Base-by-base conservation (phyloP, 2,113 vertebrate species). In the Rhizomys pruinosus region DNA sequence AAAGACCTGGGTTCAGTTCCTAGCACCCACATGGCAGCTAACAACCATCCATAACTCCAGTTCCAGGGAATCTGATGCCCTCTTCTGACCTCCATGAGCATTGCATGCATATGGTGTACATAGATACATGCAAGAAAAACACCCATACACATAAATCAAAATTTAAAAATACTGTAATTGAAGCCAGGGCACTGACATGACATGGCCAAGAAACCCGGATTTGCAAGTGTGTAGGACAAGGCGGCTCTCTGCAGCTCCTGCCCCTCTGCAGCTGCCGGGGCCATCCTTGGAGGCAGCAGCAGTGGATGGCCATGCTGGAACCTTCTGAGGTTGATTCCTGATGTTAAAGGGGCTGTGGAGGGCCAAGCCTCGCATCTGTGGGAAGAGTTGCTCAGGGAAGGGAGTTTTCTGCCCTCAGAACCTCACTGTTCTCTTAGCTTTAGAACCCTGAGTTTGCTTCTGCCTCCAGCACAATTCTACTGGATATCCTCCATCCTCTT, bases 291-390 rank as follows among this genome's bases (percentile, higher is more conserved):
- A 6, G 7, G 11, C 32, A n/a, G 27, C 42, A 64, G 37, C 47
- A 3, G 13, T 64, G 8, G 12, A 3, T n/a, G 15, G 32, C 23
- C 69, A 8, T 2, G 42, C 7, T 10, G 52, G 3, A 17, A 7
- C 5, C 16, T 20, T 22, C 17, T 27, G 5, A 57, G 25, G 23
- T 9, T 78, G 88, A 57, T 23, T 78, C 78, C 29, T 44, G 52
- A 42, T 15, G 15, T 19, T 61, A 39, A 84, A 55, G 27, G 29
- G 57, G 13, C 34, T 22, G 17, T 32, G 55, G 78, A 66, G n/a
- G 20, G n/a, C 25, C 39, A 11, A 2, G 27, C 15, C 34, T 34
- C 17, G 32, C 6, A 27, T 23, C n/a, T 25, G 34, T 74, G 23
- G 25, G 23, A 16, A 25, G 39, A 23, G 42, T 27, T 61, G 59